Evolutionary conservation across 2,113 vertebrate genomes (phyloP), one percentile per base, ranked within the genome.

Genomic region (Crocuta crocuta): DNA sequence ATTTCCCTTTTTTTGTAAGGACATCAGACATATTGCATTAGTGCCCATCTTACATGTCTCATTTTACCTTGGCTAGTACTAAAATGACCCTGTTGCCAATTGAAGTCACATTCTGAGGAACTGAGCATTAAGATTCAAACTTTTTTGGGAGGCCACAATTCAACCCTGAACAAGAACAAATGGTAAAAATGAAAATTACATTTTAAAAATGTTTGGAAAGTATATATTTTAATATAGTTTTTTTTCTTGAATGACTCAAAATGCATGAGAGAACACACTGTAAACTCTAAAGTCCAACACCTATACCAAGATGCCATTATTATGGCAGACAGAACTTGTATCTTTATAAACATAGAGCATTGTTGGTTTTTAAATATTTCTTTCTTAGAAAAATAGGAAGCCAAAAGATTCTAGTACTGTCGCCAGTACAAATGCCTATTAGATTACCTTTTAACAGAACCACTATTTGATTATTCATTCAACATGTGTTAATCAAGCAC

Each of bases 361-460:
- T 55, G 12, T 50, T 35, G 33, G 33, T 28, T 91, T 90, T 89
- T 87, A 0, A 71, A 76, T 70, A 71, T 16, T 9, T 68, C 23
- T 45, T 88, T 95, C 39, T 28, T 66, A 45, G 39, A 85, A 50
- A 92, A 96, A 88, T 26, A 89, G 26, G 10, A 89, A 87, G n/a
- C 61, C 53, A 70, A 61, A 92, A 1, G 19, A 73, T 80, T 86
- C 73, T 58, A 78, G 39, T 73, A 90, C 7, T 17, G 43, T 35
- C 21, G 13, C 23, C 45, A 95, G 26, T 43, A 2, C 53, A 92
- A 93, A 82, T n/a, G 58, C 28, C 53, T 71, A 68, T 76, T 48
- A 76, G 11, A 94, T 92, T 50, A 68, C 48, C 70, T 96, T 96
- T 82, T 78, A 85, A 70, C 19, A 53, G 79, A 90, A 63, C 10